These are phyloP conservation scores for Sus scrofa DNA, from an alignment of 2,113 vertebrate genomes.

Conservation along the genomic window T2T-Sscrofa CM000813.6:137838001-137838500, in stretches of 20 bases:
- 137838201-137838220: not conserved
- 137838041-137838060: constrained; percentile 62
- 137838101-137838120: constrained; percentile 29
- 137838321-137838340: constrained; percentile 46
- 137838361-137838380: not conserved
- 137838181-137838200: not conserved
- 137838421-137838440: not conserved
- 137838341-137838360: not conserved
- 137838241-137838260: not conserved
- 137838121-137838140: not conserved
- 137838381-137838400: constrained; percentile 47
- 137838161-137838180: not conserved
- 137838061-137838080: constrained; percentile 55
- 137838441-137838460: not conserved
- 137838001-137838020: constrained; percentile 57
- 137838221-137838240: not conserved
- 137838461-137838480: not conserved
- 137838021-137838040: constrained; percentile 25
- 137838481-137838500: not conserved
- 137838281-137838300: not conserved
- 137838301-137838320: not conserved
- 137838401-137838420: constrained; percentile 25
- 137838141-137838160: not conserved
- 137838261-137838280: accelerated
- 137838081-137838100: not conserved